phyloP scores from a whole-genome alignment of 2,797 vertebrate genomes.

The Tokudaia tokunoshimensis region DNA sequence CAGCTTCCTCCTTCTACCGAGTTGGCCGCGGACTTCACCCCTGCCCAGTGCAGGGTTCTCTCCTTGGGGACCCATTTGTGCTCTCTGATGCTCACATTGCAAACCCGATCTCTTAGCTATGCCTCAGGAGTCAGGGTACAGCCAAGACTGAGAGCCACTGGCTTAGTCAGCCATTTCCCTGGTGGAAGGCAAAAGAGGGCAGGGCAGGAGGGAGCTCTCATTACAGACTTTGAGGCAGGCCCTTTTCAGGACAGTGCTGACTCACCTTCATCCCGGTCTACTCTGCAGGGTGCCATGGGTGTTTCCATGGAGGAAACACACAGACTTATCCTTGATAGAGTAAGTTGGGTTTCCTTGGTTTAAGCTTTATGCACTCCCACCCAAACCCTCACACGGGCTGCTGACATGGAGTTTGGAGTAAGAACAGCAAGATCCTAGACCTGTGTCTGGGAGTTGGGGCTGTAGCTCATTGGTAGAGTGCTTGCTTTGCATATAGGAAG shows the following conservation, averaged over 20 bases:
- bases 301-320: not conserved
- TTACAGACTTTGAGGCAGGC: not conserved
- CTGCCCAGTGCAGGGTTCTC: not conserved
- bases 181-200: not conserved
- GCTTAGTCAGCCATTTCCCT: not conserved
- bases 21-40: not conserved
- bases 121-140: not conserved
- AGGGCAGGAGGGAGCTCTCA: not conserved
- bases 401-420: not conserved
- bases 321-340: conserved; percentile 4
- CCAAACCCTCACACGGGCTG: not conserved
- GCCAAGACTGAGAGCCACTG: not conserved
- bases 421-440: not conserved
- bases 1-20: not conserved
- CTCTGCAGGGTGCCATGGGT: not conserved
- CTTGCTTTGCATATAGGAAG: not conserved
- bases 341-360: not conserved
- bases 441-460: not conserved
- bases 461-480: not conserved
- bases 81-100: not conserved
- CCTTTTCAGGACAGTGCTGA: not conserved
- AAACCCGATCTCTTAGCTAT: not conserved
- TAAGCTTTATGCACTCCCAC: not conserved
- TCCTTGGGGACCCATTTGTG: not conserved
- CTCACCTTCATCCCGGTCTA: not conserved